Evolutionary conservation across 2,113 vertebrate genomes (phyloP), one percentile per base, ranked within the genome.

Genomic region (Gnathochromis pfefferi): DNA sequence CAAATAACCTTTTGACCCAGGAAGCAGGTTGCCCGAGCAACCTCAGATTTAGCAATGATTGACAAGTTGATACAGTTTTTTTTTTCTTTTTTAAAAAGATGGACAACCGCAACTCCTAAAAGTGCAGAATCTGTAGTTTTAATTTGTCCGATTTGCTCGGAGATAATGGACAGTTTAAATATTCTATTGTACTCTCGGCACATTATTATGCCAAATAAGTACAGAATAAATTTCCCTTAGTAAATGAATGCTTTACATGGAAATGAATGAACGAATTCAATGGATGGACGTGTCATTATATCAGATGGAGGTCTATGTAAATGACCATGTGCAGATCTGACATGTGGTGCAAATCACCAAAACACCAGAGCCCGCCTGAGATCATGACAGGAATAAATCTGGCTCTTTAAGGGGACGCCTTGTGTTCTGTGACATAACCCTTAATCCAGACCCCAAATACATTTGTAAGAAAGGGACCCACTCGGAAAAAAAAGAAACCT

Each of bases 1-100:
- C 92, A 94, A 95, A 95, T 96, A 94, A 96, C 96, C 96, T 96
- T 95, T 95, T 96, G 96, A 96, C 96, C 95, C 95, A 95, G 95
- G 95, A 96, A 96, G 95, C 90, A 90, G 95, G 93, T 97, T 96
- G 94, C 96, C 96, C 86, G 80, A 95, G 96, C 93, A 96, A 96
- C 95, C 93, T 86, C 95, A 92, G 93, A 95, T 96, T 95, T 95
- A 89, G 90, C 81, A 85, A 84, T 96, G 95, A 96, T 93, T 96
- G 96, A 94, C 96, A 96, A 92, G 87, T 94, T 79, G 88, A 81
- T 86, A 81, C 91, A 79, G 73, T 91, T 95, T 91, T 80, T 86
- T 85, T 65, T 33, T 87, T 90, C 16, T 86, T 87, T 90, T 93
- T 85, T 38, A 82, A 90, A 84, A 58, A 9, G 40, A 86, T 45